Evolutionary conservation across 2,797 vertebrate genomes (phyloP), one percentile per base, ranked within the genome.

Genomic region (Cryptoblepharus egeriae): DNA sequence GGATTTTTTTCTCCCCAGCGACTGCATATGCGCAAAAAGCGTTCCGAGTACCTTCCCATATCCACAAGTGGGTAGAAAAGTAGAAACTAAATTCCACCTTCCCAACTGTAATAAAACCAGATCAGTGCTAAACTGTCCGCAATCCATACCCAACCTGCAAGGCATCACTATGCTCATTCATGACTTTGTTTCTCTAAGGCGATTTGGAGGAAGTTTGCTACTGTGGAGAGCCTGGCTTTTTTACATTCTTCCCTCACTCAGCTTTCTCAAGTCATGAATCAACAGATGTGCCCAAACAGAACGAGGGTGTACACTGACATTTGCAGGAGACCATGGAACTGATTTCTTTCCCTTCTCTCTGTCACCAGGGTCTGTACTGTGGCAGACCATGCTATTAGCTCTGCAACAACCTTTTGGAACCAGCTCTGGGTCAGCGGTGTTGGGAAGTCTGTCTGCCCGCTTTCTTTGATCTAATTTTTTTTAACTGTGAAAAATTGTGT

Each of bases 1-100:
- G 28, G 52, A 39, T 67, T 24, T 64, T 15, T 24, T 69, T 88
- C 83, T 71, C 26, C 58, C 63, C 63, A 84, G 84, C 35, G 84
- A 79, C 81, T 64, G 77, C 81, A 88, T 92, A 90, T 78, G 83
- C 85, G 76, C 86, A 52, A 92, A 93, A 95, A 92, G 80, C 85
- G 89, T 88, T 92, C 83, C 90, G 79, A 85, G 30, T 52, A 84
- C 30, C 0, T 94, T 93, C 35, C 65, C 87, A 74, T 89, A 81
- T 70, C 69, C 3, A 2, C 73, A 64, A 78, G 79, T 35, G 80
- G 77, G 85, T 91, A 75, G 90, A 89, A n/a, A 88, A 85, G 82
- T 85, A 85, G 88, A 81, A 35, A n/a, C 3, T 88, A 68, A 3
- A 52, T 75, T n/a, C 0, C 1, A 81, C 69, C 87, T 80, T 49